phyloP scores from a whole-genome alignment of 30 jellyfish, hydroid and myxozoan species.

The Hydra vulgaris region DNA sequence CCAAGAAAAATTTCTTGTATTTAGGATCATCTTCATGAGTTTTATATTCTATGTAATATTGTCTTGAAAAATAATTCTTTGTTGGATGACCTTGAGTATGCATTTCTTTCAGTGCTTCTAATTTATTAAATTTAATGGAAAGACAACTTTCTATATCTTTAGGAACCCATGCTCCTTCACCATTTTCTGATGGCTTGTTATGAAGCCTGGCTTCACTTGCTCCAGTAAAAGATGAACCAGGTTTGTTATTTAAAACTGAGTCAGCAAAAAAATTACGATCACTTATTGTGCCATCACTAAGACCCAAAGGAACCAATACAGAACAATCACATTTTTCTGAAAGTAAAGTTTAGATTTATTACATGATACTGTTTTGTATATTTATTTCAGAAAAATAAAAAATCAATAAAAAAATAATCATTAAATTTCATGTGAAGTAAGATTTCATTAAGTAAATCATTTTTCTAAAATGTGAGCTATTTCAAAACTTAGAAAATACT shows the following conservation, averaged over 20 bases:
- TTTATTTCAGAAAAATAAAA: too few species aligned
- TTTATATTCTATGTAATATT: constrained; percentile 6
- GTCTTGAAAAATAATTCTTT: not conserved
- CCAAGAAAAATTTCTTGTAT: too few species aligned
- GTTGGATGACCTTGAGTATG: constrained; percentile 27
- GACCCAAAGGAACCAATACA: constrained; percentile 15
- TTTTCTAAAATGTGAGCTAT: too few species aligned
- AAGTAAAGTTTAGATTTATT: too few species aligned
- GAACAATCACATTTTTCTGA: constrained; percentile 26
- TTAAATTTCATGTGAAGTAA: too few species aligned
- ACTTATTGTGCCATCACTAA: constrained; percentile 12
- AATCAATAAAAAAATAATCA: too few species aligned
- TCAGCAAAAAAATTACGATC: not conserved
- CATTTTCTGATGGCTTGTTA: constrained; percentile 12
- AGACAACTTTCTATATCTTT: constrained; percentile 18
- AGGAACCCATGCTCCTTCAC: constrained; percentile 39
- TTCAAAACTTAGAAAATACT: too few species aligned
- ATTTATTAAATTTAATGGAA: constrained; percentile 4
- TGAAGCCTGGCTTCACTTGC: constrained; percentile 24
- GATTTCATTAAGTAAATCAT: too few species aligned
- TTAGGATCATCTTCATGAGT: too few species aligned
- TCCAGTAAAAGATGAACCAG: not conserved
- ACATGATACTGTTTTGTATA: too few species aligned
- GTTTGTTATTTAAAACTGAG: too few species aligned
- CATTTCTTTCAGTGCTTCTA: constrained; percentile 9